Evolutionary conservation across 2,113 vertebrate genomes (phyloP), one percentile per base, ranked within the genome.

Genomic region (Aleadryas rufinucha): DNA sequence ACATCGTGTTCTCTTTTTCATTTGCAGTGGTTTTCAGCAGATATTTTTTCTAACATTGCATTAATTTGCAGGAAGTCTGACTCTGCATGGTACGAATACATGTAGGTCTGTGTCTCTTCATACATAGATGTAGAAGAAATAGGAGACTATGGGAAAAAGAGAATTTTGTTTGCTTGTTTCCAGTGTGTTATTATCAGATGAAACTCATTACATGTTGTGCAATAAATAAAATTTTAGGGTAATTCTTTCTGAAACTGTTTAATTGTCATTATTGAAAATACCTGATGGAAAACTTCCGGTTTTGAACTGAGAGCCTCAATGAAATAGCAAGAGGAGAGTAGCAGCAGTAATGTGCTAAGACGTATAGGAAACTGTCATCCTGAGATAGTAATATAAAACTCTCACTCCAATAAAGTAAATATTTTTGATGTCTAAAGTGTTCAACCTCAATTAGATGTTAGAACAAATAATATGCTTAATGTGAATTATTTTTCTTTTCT

Each of bases 51-150:
- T 64, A 37, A 26, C 2, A 21, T 3, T 7, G 1, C 5, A 8
- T 10, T 64, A 80, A 26, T 61, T 72, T 78, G 4, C n/a, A 21
- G 18, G 23, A 90, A 22, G 8, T 41, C 57, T 54, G 13, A 61
- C 28, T 68, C 45, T 33, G 11, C 3, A 26, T 54, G 6, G 4
- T 52, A 75, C 0, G 0, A 56, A 76, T 1, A 16, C 6, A 6
- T 22, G 6, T 14, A 33, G 8, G 17, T 61, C 6, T 27, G 4
- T 19, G 15, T 31, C 17, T 74, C 6, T 70, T 72, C 23, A 33
- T 14, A 17, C 3, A 31, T 8, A 33, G 1, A 45, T 5, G 7
- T 10, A 70, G 24, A 75, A 78, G 56, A 69, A 84, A 10, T 7
- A 90, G 22, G n/a, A 89, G 50, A 31, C 2, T 41, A 10, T 47